Conservation (phyloP, 2,797 vertebrate species). For the Falco columbarius region DNA sequence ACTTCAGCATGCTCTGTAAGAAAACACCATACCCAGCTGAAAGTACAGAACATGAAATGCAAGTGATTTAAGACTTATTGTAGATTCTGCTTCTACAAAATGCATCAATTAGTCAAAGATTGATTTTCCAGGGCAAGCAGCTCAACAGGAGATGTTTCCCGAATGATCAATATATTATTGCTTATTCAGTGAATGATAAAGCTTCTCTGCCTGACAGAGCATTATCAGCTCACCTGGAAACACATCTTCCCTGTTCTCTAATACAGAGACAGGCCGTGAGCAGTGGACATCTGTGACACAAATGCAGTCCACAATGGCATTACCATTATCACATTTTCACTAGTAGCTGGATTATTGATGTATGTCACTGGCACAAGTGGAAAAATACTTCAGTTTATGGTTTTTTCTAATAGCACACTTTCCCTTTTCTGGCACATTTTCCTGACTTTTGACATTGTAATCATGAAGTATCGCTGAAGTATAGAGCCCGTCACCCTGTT, state of each 20-base stretch:
- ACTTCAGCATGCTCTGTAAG: not conserved
- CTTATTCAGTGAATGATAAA: not conserved
- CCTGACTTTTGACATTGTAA: not conserved
- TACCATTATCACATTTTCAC: not conserved
- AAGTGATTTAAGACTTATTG: not conserved
- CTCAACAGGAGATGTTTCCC: not conserved
- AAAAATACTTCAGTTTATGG: not conserved
- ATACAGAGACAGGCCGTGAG: not conserved
- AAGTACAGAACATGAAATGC: not conserved
- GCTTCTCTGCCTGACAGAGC: not conserved
- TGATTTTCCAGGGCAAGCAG: not conserved
- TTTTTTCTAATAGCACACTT: not conserved
- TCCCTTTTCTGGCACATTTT: not conserved
- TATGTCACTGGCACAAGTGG: not conserved
- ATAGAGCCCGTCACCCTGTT: not conserved
- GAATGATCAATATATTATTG: slow-evolving; percentile 12
- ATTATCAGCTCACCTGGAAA: not conserved
- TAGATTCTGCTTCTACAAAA: not conserved
- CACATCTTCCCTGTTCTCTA: not conserved
- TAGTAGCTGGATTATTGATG: not conserved
- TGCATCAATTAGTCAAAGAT: not conserved
- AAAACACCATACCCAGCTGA: rapidly evolving
- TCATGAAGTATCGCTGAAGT: not conserved
- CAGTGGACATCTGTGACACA: not conserved
- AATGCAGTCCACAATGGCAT: not conserved